These are phyloP conservation scores for Cichladusa arquata DNA, from an alignment of 2,113 vertebrate species.

Conservation along the genomic window DNA sequence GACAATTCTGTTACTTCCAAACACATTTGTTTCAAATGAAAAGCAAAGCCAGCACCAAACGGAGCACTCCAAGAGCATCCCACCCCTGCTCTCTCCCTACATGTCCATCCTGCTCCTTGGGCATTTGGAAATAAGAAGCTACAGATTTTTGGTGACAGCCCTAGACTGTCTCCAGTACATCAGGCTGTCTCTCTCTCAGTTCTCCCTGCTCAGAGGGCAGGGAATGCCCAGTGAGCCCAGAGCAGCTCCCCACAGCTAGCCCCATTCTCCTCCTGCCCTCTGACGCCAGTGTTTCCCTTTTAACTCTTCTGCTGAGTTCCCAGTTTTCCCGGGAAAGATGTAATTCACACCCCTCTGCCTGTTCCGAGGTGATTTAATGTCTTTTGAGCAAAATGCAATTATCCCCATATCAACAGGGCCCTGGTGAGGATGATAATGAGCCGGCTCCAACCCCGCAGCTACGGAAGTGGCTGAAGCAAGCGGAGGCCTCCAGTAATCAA, in stretches of 20 bases:
- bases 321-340: background rate
- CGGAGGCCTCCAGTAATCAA: slow-evolving; percentile 32
- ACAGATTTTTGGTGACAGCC: background rate
- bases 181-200: background rate
- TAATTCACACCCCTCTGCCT: slow-evolving; percentile 36
- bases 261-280: background rate
- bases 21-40: background rate
- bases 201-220: rapidly evolving
- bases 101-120: rapidly evolving
- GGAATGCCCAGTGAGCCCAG: background rate
- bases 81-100: background rate
- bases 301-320: background rate
- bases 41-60: background rate
- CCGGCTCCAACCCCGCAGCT: background rate
- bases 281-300: background rate
- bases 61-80: background rate
- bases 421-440: background rate
- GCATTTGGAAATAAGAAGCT: background rate
- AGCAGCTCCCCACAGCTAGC: background rate
- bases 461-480: background rate
- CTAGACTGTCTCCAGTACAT: background rate
- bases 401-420: slow-evolving; percentile 48
- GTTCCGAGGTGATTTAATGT: slow-evolving; percentile 15
- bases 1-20: background rate
- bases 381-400: slow-evolving; percentile 69